phyloP scores from a whole-genome alignment of 2,113 vertebrate species.

The Ploceus nigricollis region DNA sequence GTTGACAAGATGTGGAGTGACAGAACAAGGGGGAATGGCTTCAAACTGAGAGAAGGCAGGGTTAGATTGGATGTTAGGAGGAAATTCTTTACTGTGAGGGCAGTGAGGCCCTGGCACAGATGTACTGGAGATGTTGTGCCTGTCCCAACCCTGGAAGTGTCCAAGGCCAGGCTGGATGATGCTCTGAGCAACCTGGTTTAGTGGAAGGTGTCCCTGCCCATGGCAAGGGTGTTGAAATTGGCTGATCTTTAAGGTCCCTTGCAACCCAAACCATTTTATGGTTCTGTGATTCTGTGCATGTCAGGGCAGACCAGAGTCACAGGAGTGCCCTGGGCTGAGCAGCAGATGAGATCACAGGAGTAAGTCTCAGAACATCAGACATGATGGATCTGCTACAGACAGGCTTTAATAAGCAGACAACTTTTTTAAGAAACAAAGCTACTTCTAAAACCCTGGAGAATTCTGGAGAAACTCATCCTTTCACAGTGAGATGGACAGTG shows the following conservation, averaged over 20 bases:
- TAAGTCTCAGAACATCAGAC: not conserved
- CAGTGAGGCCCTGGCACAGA: not conserved
- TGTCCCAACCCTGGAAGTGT: not conserved
- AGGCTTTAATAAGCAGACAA: not conserved
- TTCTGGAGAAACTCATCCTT: not conserved
- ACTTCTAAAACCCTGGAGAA: not conserved
- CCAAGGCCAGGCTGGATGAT: fast-evolving
- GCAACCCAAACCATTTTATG: not conserved
- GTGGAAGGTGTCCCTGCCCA: not conserved
- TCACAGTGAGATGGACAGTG: not conserved
- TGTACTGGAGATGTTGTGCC: not conserved
- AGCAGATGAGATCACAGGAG: not conserved
- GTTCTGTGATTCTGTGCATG: not conserved
- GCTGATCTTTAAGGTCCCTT: not conserved
- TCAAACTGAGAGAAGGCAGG: not conserved
- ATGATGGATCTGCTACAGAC: not conserved
- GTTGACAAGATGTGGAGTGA: not conserved
- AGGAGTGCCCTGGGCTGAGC: not conserved
- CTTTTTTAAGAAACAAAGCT: not conserved
- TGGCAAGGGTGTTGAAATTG: not conserved
- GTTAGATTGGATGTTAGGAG: not conserved
- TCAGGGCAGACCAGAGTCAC: not conserved
- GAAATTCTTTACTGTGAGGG: not conserved
- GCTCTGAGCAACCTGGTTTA: not conserved
- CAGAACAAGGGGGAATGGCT: not conserved